A percentile compares a stretch with the other conserved stretches of the same genome.
Evolutionary conservation across 2,113 vertebrate genomes (phyloP).

Genomic region (Mixornis gularis): DNA sequence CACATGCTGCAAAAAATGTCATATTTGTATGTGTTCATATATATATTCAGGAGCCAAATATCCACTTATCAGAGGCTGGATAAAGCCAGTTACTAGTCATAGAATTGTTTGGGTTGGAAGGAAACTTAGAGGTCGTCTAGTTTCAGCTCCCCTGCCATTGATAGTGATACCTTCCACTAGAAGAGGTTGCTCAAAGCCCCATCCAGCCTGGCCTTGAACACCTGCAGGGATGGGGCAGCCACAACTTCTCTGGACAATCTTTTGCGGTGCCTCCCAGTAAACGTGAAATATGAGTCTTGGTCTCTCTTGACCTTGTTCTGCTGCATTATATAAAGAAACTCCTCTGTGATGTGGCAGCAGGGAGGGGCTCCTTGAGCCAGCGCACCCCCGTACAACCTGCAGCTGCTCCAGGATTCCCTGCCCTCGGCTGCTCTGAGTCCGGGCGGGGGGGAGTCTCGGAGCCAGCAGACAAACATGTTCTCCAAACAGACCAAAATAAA

Average conservation of each 20-base stretch:
- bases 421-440: rapidly evolving
- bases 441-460: rapidly evolving
- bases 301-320: background rate
- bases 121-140: background rate
- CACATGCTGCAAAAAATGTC: background rate
- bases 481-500: background rate
- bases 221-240: background rate
- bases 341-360: rapidly evolving
- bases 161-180: background rate
- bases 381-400: rapidly evolving
- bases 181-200: background rate
- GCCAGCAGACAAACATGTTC: background rate
- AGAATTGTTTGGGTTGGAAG: background rate
- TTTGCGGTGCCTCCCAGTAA: background rate
- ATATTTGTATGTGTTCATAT: background rate
- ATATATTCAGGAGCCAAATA: background rate
- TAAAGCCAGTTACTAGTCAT: background rate
- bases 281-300: background rate
- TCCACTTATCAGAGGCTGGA: background rate
- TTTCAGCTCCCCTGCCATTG: background rate
- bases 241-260: background rate
- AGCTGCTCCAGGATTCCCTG: background rate
- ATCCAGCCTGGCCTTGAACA: background rate
- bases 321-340: background rate
- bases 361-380: background rate